phyloP scores from a whole-genome alignment of 2,113 vertebrate genomes.

The Nettapus auritus region DNA sequence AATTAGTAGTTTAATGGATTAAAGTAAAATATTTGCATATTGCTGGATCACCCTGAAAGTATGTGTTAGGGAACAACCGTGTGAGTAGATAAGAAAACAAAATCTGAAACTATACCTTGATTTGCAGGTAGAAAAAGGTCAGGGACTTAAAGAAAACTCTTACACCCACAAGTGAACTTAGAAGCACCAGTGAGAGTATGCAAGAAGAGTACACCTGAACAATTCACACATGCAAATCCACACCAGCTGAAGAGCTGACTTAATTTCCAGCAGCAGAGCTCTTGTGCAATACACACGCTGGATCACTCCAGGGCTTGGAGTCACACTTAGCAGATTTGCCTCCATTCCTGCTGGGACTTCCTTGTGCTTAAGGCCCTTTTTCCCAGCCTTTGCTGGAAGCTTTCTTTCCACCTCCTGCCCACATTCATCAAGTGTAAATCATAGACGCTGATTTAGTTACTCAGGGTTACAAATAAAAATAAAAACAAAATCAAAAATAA shows the following conservation, averaged over 20 bases:
- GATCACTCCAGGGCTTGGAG: neutral
- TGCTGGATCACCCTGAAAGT: neutral
- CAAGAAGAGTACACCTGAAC: neutral
- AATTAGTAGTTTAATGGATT: neutral
- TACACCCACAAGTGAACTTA: neutral
- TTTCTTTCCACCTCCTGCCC: neutral
- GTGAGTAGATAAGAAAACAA: neutral
- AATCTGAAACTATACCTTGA: neutral
- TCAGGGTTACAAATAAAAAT: neutral
- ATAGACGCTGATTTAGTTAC: neutral
- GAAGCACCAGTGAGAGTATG: neutral
- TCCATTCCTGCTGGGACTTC: fast-evolving
- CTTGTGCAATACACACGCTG: neutral
- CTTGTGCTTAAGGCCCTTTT: neutral
- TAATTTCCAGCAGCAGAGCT: neutral
- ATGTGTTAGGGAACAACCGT: neutral
- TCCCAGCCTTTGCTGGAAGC: neutral
- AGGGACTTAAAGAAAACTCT: neutral
- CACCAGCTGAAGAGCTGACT: neutral
- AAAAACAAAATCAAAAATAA: too few species aligned
- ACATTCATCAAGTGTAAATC: neutral
- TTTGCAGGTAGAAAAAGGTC: neutral
- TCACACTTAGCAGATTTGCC: neutral
- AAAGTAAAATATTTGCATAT: conserved; percentile 9
- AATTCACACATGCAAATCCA: neutral